These are phyloP conservation scores for Aricia artaxerxes DNA, from an alignment of 2,888 invertebrate species.

Conservation along the genomic window DNA sequence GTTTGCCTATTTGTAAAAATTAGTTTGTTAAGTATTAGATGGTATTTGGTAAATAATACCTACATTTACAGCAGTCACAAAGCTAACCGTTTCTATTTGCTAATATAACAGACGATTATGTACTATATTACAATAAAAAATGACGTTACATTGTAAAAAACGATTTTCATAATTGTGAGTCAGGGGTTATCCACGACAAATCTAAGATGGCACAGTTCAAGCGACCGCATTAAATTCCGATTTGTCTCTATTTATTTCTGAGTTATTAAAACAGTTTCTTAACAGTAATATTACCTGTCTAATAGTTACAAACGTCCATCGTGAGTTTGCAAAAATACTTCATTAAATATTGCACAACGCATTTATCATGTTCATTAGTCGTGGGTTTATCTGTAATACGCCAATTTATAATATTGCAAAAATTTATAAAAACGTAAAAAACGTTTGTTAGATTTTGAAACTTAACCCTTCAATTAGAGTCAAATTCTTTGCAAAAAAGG, in stretches of 20 bases:
- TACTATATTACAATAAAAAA: not conserved
- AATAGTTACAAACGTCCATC: not conserved
- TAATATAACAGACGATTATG: not conserved
- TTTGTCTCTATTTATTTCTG: not conserved
- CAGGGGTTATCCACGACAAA: not conserved
- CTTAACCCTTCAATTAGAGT: no score
- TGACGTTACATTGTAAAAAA: not conserved
- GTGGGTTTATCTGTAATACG: not conserved
- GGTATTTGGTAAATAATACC: not conserved
- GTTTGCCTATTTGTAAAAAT: no score
- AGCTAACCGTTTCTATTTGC: not conserved
- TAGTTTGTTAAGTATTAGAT: no score
- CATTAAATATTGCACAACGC: not conserved
- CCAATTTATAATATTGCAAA: not conserved
- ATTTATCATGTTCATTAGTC: not conserved
- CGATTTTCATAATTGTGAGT: not conserved
- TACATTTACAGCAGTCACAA: not conserved
- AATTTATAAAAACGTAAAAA: not conserved
- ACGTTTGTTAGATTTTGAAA: no score
- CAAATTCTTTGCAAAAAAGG: no score
- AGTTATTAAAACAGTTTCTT: not conserved
- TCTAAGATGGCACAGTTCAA: not conserved
- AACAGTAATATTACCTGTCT: not conserved
- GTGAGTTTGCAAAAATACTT: not conserved
- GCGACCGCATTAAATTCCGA: not conserved